These are phyloP conservation scores for Hemicrepidius hirtus DNA, from an alignment of 2,888 invertebrate species.

Conservation along the genomic window DNA sequence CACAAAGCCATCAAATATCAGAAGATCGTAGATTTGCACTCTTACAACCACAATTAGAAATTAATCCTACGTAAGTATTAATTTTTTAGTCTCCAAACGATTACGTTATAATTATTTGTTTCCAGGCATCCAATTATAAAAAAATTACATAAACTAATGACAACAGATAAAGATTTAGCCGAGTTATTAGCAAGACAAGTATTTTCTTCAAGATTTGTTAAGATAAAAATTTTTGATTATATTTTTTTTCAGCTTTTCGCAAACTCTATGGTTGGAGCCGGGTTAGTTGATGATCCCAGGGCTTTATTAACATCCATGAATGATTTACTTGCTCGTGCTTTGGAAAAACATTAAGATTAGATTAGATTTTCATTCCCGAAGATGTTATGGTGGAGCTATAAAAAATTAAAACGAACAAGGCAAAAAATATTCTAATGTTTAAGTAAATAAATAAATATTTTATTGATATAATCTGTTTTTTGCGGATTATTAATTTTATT, in stretches of 20 bases:
- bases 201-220: conserved; percentile 52
- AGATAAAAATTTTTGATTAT: neutral
- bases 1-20: conserved; percentile 86
- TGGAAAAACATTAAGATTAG: conserved; percentile 77
- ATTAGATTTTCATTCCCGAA: neutral
- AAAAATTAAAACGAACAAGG: no score
- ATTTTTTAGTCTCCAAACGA: neutral
- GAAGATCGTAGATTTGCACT: conserved; percentile 91
- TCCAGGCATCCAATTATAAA: conserved; percentile 91
- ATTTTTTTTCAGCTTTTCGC: conserved; percentile 82
- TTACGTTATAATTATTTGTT: conserved; percentile 52
- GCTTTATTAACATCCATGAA: conserved; percentile 90
- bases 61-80: conserved; percentile 88
- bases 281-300: conserved; percentile 93
- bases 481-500: no score
- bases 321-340: conserved; percentile 85
- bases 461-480: no score
- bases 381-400: no score
- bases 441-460: no score
- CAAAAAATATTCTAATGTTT: no score
- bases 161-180: conserved; percentile 86
- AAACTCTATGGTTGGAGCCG: conserved; percentile 97
- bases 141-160: conserved; percentile 85
- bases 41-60: conserved; percentile 93
- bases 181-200: conserved; percentile 90